Conservation (phyloP, 2,888 invertebrate species). For the Melinaea menophilus region DNA sequence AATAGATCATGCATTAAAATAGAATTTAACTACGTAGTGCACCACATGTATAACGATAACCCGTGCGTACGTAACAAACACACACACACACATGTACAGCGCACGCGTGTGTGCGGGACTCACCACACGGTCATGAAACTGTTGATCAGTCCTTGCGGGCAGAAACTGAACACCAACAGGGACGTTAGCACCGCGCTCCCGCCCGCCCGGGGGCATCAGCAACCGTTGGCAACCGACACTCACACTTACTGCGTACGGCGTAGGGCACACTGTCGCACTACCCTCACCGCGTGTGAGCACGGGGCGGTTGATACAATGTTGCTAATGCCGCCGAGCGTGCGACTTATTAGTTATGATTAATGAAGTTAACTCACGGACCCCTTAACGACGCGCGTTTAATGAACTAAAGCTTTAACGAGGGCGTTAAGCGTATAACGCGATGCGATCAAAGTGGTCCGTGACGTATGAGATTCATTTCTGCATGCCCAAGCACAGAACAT, state of each 20-base stretch:
- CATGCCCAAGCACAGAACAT: conserved; percentile 76
- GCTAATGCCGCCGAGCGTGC: conserved; percentile 69
- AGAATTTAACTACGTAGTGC: not conserved
- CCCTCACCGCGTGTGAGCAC: too few relatives aligned
- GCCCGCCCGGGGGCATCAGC: conserved; percentile 53
- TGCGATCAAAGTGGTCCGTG: conserved; percentile 51
- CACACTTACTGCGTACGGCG: too few relatives aligned
- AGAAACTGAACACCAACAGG: conserved; percentile 85
- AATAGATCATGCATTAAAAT: not conserved
- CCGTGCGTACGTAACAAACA: conserved; percentile 36
- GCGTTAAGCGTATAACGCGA: conserved; percentile 6
- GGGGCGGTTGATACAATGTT: conserved; percentile 47
- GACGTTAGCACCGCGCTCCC: conserved; percentile 56
- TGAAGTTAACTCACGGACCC: conserved; percentile 55
- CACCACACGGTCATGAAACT: conserved; percentile 93
- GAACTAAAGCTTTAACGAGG: too few relatives aligned
- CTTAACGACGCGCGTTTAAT: conserved; percentile 30
- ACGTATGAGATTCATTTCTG: conserved; percentile 67
- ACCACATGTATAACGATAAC: conserved; percentile 10
- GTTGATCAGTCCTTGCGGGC: conserved; percentile 92
- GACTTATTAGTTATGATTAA: conserved; percentile 62
- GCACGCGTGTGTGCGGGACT: conserved; percentile 69
- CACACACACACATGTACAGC: conserved; percentile 24
- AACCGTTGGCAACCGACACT: conserved; percentile 32
- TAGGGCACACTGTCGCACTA: too few relatives aligned